Conservation (phyloP, 2,113 vertebrate genomes). For the Pelecanoides urinatrix region DNA sequence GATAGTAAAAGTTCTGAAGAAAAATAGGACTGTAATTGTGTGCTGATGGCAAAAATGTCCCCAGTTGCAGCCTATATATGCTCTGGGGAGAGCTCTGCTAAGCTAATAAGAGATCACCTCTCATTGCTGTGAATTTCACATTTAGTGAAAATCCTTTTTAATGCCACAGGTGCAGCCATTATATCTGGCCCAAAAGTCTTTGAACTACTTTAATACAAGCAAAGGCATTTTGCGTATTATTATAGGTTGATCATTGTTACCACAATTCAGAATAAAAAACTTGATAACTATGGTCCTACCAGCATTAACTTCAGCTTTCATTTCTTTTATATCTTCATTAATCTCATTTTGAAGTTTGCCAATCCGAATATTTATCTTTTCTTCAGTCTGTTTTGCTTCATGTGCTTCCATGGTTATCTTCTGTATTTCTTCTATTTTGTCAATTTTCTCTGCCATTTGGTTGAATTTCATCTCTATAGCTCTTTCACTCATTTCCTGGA, state of each 20-base stretch:
- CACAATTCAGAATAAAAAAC: not conserved
- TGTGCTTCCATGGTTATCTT: constrained; percentile 61
- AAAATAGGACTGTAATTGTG: not conserved
- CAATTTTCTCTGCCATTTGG: constrained; percentile 77
- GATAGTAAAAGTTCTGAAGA: not conserved
- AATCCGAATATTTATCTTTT: constrained; percentile 72
- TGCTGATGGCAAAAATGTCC: not conserved
- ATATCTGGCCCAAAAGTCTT: not conserved
- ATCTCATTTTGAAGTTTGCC: constrained; percentile 72
- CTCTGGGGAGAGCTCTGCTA: not conserved
- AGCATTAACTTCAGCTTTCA: constrained; percentile 76
- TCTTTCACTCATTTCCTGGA: constrained; percentile 72
- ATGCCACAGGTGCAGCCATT: not conserved
- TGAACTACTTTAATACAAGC: not conserved
- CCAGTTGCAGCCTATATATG: accelerated
- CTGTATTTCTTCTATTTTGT: constrained; percentile 76
- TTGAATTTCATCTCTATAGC: constrained; percentile 71
- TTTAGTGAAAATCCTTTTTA: not conserved
- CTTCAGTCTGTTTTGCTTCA: constrained; percentile 65
- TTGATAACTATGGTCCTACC: constrained; percentile 61
- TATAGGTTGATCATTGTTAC: not conserved
- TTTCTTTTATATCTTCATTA: constrained; percentile 75
- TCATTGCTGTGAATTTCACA: not conserved
- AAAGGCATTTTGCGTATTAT: not conserved
- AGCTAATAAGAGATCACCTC: not conserved